Evolutionary conservation across 2,888 invertebrate genomes (phyloP).

Genomic region (Campoplex nolae): DNA sequence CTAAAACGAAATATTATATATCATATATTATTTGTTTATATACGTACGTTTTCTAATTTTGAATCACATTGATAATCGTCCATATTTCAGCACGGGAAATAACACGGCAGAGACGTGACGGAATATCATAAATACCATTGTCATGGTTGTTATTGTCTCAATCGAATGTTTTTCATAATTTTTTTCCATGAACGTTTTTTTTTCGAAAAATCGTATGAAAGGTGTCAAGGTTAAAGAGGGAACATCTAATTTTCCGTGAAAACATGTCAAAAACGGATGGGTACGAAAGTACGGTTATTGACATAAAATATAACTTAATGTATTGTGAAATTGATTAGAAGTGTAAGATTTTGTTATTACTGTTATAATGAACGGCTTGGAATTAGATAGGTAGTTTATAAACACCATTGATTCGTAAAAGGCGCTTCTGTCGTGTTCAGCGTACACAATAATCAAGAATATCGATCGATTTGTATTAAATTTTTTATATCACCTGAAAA

Average conservation of each 20-base stretch:
- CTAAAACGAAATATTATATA: background rate
- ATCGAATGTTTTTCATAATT: background rate
- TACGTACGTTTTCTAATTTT: no score
- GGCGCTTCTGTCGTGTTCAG: background rate
- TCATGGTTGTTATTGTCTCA: conserved; percentile 42
- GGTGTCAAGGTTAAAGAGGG: background rate
- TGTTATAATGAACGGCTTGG: background rate
- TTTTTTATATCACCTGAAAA: conserved; percentile 74
- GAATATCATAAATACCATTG: background rate
- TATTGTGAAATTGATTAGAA: background rate
- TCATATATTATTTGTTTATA: no score
- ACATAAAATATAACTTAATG: background rate
- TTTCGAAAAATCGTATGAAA: background rate
- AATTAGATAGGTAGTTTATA: background rate
- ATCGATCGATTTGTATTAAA: conserved; percentile 20
- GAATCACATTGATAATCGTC: background rate
- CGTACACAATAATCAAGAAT: conserved; percentile 48
- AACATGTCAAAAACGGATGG: background rate
- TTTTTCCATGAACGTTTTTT: background rate
- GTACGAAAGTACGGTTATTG: background rate
- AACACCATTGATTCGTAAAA: background rate
- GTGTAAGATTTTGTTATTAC: background rate
- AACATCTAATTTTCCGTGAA: background rate
- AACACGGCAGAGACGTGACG: background rate
- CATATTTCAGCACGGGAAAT: background rate